phyloP scores from a whole-genome alignment of 1,140 invertebrate species.

The Drosophila novamexicana region DNA sequence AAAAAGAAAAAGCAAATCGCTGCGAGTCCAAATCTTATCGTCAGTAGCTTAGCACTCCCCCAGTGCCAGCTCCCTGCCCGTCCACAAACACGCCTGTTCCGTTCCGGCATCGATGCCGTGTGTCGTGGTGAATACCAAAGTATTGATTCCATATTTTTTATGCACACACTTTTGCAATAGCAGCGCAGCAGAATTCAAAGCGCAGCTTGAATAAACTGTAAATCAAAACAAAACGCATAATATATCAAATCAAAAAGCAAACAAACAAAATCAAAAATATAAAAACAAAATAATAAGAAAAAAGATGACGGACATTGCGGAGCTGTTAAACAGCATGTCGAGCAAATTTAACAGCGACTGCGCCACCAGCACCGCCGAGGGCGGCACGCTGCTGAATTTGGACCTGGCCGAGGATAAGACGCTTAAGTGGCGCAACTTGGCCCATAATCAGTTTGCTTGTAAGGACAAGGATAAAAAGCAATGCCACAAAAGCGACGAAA shows the following conservation, averaged over 20 bases:
- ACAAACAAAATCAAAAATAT: slow-evolving; percentile 13
- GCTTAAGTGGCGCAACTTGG: slow-evolving; percentile 81
- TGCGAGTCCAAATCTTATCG: slow-evolving; percentile 39
- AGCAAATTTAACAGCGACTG: slow-evolving; percentile 78
- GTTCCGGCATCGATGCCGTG: slow-evolving; percentile 22
- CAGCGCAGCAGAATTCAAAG: slow-evolving; percentile 23
- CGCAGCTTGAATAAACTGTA: slow-evolving; percentile 18
- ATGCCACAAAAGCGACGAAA: slow-evolving; percentile 10
- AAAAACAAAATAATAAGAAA: not conserved
- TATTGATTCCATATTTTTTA: slow-evolving; percentile 41
- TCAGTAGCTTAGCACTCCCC: slow-evolving; percentile 10
- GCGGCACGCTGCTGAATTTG: slow-evolving; percentile 66
- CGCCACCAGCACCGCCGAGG: slow-evolving; percentile 73
- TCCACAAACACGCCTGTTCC: not conserved
- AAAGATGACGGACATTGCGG: slow-evolving; percentile 74
- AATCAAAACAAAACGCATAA: slow-evolving; percentile 11
- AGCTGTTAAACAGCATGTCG: slow-evolving; percentile 78
- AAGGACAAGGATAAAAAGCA: slow-evolving; percentile 80
- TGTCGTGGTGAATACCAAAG: slow-evolving; percentile 30
- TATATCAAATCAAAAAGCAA: slow-evolving; percentile 10
- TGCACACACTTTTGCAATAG: slow-evolving; percentile 7
- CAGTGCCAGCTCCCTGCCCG: too few relatives aligned
- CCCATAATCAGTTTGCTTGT: slow-evolving; percentile 82
- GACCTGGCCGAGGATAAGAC: slow-evolving; percentile 82
- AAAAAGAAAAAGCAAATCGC: slow-evolving; percentile 14